These are phyloP conservation scores for Trissolcus brochymenae DNA, from an alignment of 2,888 invertebrate genomes.

Conservation along the genomic window DNA sequence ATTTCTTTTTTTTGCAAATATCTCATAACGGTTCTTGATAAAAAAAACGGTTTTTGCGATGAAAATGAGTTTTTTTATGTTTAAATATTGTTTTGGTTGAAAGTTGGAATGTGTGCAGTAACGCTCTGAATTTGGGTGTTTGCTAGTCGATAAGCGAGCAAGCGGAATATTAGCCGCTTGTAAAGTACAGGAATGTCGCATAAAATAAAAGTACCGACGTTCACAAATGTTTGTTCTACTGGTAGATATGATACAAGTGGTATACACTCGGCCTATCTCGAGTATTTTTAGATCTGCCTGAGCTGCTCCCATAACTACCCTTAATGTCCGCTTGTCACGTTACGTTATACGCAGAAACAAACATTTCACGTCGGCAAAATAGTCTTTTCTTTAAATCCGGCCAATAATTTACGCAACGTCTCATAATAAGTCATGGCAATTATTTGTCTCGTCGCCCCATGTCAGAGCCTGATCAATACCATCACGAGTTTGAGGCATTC, in stretches of 20 bases:
- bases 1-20: no score
- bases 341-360: slow-evolving; percentile 49
- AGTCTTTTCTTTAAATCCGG: slow-evolving; percentile 45
- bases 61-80: no score
- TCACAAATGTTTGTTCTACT: slow-evolving; percentile 49
- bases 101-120: neutral
- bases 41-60: no score
- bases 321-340: slow-evolving; percentile 54
- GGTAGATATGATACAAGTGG: slow-evolving; percentile 45
- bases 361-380: slow-evolving; percentile 42
- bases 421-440: slow-evolving; percentile 36
- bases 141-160: slow-evolving; percentile 33
- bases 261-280: slow-evolving; percentile 44
- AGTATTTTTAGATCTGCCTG: slow-evolving; percentile 51
- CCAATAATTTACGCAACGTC: slow-evolving; percentile 37
- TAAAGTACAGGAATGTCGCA: slow-evolving; percentile 33
- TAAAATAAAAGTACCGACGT: slow-evolving; percentile 37
- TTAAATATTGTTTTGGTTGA: no score
- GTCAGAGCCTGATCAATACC: slow-evolving; percentile 25
- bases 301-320: slow-evolving; percentile 51
- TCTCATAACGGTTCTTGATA: no score
- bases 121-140: slow-evolving; percentile 25
- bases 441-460: slow-evolving; percentile 28
- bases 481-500: neutral
- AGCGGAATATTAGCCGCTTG: slow-evolving; percentile 20